Evolutionary conservation across 1,140 invertebrate genomes (phyloP).

Genomic region (Bombus impatiens): DNA sequence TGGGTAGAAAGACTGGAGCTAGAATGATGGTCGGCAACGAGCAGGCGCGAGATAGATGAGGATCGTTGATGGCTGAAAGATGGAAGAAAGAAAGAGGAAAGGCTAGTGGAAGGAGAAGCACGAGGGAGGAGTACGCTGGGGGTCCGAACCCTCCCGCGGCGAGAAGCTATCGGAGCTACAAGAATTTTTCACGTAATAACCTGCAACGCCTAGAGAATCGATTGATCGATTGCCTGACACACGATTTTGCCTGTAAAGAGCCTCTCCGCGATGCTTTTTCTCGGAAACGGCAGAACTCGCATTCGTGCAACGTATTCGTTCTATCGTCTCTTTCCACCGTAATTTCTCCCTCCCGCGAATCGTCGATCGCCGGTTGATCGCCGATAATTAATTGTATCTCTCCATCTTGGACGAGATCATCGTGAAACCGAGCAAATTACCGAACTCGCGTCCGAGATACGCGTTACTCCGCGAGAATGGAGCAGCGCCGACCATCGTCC

Average conservation of each 20-base stretch:
- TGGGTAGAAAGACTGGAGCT: constrained; percentile 41
- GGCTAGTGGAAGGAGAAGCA: neutral
- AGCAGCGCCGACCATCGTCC: neutral
- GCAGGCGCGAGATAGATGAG: constrained; percentile 63
- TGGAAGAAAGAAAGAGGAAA: constrained; percentile 46
- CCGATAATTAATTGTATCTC: constrained; percentile 43
- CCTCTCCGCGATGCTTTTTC: constrained; percentile 66
- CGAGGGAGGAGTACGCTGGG: constrained; percentile 66
- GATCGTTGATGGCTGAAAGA: constrained; percentile 64
- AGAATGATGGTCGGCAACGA: constrained; percentile 44
- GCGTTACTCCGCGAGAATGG: neutral
- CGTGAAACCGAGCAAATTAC: neutral
- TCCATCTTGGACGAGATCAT: neutral
- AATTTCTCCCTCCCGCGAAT: constrained; percentile 22
- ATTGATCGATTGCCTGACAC: constrained; percentile 78
- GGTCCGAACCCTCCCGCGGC: constrained; percentile 74
- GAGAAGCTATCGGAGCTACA: constrained; percentile 76
- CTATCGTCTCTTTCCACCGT: constrained; percentile 50
- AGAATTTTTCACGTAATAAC: constrained; percentile 79
- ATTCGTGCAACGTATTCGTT: neutral
- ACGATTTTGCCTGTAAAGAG: constrained; percentile 77
- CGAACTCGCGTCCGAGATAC: neutral
- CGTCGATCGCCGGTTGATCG: constrained; percentile 51
- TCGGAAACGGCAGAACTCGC: neutral
- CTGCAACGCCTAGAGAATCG: constrained; percentile 76